Evolutionary conservation across 2,888 invertebrate species (phyloP).

Genomic region (Rhingia rostrata): DNA sequence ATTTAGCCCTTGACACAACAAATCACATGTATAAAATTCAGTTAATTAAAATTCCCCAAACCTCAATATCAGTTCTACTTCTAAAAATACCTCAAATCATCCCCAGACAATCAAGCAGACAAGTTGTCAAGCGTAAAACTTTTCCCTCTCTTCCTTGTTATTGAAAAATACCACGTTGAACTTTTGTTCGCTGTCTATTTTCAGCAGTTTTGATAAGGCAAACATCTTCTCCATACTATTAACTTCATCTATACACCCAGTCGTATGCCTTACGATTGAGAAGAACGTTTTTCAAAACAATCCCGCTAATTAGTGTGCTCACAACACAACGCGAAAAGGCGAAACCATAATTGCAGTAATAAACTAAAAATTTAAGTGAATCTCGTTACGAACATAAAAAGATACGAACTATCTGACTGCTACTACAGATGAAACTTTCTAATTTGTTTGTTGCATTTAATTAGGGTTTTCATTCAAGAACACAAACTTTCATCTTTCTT

Average conservation of each 20-base stretch:
- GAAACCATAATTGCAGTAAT: slow-evolving; percentile 42
- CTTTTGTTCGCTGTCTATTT: slow-evolving; percentile 54
- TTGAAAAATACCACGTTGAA: slow-evolving; percentile 35
- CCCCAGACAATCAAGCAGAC: slow-evolving; percentile 22
- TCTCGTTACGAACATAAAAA: slow-evolving; percentile 31
- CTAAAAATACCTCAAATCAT: slow-evolving; percentile 49
- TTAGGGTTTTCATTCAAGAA: slow-evolving; percentile 20
- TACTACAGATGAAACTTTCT: slow-evolving; percentile 49
- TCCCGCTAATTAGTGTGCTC: slow-evolving; percentile 40
- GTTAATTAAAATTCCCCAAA: slow-evolving; percentile 5
- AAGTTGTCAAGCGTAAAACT: slow-evolving; percentile 19
- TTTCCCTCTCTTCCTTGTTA: slow-evolving; percentile 20
- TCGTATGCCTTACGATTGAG: slow-evolving; percentile 1
- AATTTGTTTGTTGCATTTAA: slow-evolving; percentile 38
- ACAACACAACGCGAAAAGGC: slow-evolving; percentile 1
- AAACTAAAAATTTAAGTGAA: slow-evolving; percentile 46
- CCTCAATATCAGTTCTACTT: background rate
- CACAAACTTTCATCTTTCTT: background rate
- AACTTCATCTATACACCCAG: background rate
- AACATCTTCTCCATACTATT: background rate
- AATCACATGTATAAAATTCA: background rate
- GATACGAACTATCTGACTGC: slow-evolving; percentile 12
- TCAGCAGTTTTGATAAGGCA: slow-evolving; percentile 50
- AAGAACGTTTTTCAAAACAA: slow-evolving; percentile 23
- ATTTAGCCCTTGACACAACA: too few relatives aligned